These are phyloP conservation scores for Athalia rosae DNA, from an alignment of 2,888 invertebrate species.

Conservation along the genomic window DNA sequence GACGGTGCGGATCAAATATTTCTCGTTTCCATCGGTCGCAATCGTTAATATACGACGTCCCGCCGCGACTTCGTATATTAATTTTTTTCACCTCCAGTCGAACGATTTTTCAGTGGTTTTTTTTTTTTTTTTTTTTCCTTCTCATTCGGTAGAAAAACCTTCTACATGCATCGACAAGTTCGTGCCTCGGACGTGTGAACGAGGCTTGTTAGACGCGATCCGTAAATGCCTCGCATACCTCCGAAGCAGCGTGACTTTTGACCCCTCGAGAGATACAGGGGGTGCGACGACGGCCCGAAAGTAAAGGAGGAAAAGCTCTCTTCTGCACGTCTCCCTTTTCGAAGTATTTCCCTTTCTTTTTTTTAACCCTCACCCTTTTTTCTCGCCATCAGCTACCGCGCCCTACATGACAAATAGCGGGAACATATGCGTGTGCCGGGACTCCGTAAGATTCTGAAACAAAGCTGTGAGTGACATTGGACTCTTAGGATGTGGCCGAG, in stretches of 20 bases:
- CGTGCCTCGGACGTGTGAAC: slow-evolving; percentile 47
- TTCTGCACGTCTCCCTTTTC: background rate
- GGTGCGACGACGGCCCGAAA: slow-evolving; percentile 26
- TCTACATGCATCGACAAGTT: background rate
- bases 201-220: slow-evolving; percentile 43
- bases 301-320: slow-evolving; percentile 26
- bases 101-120: background rate
- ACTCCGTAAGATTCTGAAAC: slow-evolving; percentile 33
- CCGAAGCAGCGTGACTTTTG: slow-evolving; percentile 34
- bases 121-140: slow-evolving; percentile 1
- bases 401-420: slow-evolving; percentile 39
- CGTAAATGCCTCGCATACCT: slow-evolving; percentile 37
- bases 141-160: too few relatives aligned
- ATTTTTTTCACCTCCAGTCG: background rate
- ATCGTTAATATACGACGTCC: too few relatives aligned
- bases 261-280: slow-evolving; percentile 46
- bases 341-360: background rate
- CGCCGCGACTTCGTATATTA: too few relatives aligned
- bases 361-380: background rate
- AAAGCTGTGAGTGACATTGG: slow-evolving; percentile 38
- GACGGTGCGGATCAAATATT: too few relatives aligned
- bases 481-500: slow-evolving; percentile 24
- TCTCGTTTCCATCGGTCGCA: too few relatives aligned
- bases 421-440: slow-evolving; percentile 39
- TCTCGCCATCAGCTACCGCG: background rate